Evolutionary conservation across 2,113 vertebrate genomes (phyloP), one percentile per base, ranked within the genome.

Genomic region (Ammospiza caudacuta): DNA sequence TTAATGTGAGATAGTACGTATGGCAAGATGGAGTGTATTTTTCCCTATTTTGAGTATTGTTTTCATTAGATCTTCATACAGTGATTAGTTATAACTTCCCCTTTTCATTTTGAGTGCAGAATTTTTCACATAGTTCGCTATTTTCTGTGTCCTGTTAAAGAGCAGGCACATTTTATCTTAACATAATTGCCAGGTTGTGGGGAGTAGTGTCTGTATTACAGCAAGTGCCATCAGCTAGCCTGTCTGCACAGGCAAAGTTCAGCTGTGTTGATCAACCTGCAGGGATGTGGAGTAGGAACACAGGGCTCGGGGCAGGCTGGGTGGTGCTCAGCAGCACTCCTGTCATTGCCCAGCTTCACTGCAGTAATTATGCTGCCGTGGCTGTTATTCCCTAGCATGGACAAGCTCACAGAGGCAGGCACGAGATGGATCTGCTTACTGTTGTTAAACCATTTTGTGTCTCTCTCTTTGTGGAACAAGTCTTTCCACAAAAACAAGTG

Each of bases 311-410:
- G 15, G 62, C 72, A 57, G 8, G 57, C 43, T 33, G 39, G 44
- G 43, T 27, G 37, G 28, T 77, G 73, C 64, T 89, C 64, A 10
- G 57, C 49, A 21, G 15, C 4, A 1, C 25, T 39, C 2, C 21
- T 75, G 69, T 55, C 70, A 28, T 9, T n/a, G 78, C 49, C 24
- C 33, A 54, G 68, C 68, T 47, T 54, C 52, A 1, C 88, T 14
- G 0, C 0, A 0, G 12, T 16, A 11, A 24, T 21, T 52, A 10
- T 10, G 35, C 55, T 61, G 76, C 39, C 1, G 0, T 12, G 64
- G 25, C 86, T 73, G 27, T 15, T 37, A 3, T 5, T 86, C 83
- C 43, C 31, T 23, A 5, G 33, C 39, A 3, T 9, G 37, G 86
- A 44, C 19, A 51, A 69, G 54, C 31, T 72, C 4, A 1, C 43